Percentiles rank a stretch among this genome's conserved stretches.
Conservation (phyloP, 2,888 invertebrate species). For the Philaethria dido region DNA sequence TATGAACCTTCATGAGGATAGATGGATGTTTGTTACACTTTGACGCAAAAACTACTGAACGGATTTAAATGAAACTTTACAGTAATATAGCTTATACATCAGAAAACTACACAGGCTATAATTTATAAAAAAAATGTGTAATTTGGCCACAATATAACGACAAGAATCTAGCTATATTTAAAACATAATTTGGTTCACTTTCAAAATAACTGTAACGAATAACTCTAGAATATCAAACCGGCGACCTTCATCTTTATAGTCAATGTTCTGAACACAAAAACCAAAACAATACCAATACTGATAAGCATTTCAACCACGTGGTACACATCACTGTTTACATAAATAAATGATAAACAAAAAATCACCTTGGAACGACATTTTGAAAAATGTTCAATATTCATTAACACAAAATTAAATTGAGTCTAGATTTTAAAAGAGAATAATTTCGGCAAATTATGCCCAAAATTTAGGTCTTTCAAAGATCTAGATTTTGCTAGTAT, state of each 20-base stretch:
- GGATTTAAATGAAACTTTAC: too few relatives aligned
- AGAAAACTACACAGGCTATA: too few relatives aligned
- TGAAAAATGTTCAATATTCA: constrained; percentile 41
- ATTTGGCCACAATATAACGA: too few relatives aligned
- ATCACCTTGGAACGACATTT: constrained; percentile 47
- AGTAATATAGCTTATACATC: too few relatives aligned
- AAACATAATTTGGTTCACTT: not conserved
- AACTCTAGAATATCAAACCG: not conserved
- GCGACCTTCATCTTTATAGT: not conserved
- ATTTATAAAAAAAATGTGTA: too few relatives aligned
- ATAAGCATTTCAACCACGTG: not conserved
- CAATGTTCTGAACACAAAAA: not conserved
- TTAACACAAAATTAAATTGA: constrained; percentile 15
- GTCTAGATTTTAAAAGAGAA: not conserved
- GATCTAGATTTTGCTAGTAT: not conserved
- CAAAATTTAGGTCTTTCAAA: not conserved
- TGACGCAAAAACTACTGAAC: too few relatives aligned
- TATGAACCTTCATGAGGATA: too few relatives aligned
- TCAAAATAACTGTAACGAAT: not conserved
- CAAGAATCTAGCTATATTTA: too few relatives aligned
- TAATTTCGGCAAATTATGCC: not conserved
- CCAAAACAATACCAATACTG: not conserved
- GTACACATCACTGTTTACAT: not conserved
- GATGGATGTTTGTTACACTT: too few relatives aligned
- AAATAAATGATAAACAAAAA: not conserved